A percentile compares a stretch with the other conserved stretches of the same genome.
Evolutionary conservation across 2,797 vertebrate species (phyloP).

Genomic region (Garrulus glandarius): DNA sequence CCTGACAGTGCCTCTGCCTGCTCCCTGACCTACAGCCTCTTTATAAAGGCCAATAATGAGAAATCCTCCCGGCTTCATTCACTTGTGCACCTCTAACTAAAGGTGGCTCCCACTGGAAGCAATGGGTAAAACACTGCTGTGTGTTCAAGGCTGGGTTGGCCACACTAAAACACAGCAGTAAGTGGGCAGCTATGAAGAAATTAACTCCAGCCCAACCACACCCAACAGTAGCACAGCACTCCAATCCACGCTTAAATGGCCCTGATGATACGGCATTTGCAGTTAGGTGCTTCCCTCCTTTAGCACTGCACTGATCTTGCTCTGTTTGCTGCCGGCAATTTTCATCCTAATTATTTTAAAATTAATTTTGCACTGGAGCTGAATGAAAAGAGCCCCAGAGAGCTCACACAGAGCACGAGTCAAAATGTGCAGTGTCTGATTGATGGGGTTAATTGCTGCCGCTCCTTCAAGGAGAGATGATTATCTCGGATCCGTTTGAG

Average conservation of each 20-base stretch:
- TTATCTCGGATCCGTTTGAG: not conserved
- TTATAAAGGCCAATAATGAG: not conserved
- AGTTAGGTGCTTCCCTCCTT: not conserved
- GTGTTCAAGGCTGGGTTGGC: not conserved
- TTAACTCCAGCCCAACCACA: not conserved
- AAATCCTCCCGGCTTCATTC: not conserved
- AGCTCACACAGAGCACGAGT: not conserved
- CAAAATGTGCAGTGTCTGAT: fast-evolving
- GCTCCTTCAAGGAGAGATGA: not conserved
- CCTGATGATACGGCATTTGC: fast-evolving
- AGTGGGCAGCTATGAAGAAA: not conserved
- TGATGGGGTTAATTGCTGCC: not conserved
- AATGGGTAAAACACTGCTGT: not conserved
- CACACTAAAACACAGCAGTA: not conserved
- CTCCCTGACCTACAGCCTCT: not conserved
- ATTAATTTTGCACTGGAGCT: not conserved
- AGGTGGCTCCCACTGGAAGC: not conserved
- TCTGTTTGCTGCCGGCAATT: not conserved
- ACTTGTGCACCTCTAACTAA: not conserved
- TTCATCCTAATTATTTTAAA: not conserved
- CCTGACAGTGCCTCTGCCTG: not conserved
- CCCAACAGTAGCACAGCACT: not conserved
- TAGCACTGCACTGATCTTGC: not conserved
- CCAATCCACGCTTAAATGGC: not conserved
- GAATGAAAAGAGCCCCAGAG: not conserved